Conservation (phyloP, 1,140 invertebrate genomes). For the Drosophila gunungcola region DNA sequence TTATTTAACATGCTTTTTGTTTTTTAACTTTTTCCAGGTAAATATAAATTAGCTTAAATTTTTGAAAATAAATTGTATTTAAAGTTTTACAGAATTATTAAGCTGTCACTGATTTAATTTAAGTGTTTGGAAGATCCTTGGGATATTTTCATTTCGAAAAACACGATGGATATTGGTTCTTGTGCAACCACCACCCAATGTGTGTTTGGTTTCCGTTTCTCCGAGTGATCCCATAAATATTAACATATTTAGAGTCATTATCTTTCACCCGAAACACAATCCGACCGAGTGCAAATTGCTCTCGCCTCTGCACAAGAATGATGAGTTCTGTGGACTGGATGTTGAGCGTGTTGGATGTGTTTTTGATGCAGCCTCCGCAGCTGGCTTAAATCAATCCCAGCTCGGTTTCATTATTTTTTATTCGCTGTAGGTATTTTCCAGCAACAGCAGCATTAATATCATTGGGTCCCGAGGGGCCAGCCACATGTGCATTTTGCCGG, state of each 20-base stretch:
- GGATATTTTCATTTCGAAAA: no score
- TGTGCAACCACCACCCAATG: no score
- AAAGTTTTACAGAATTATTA: no score
- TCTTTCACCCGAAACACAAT: conserved; percentile 30
- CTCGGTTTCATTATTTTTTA: conserved; percentile 14
- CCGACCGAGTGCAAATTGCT: conserved; percentile 26
- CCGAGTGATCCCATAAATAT: conserved; percentile 19
- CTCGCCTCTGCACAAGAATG: conserved; percentile 18
- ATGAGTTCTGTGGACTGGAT: conserved; percentile 2
- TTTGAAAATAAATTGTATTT: no score
- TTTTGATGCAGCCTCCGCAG: conserved; percentile 35
- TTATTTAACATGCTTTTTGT: no score
- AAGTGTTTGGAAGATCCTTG: no score
- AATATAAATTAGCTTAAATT: no score
- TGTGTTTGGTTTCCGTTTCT: not conserved
- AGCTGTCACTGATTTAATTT: no score
- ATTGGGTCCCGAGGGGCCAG: conserved; percentile 21
- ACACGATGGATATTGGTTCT: no score
- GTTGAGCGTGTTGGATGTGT: conserved; percentile 13
- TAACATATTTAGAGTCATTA: conserved; percentile 33
- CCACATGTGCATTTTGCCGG: conserved; percentile 33
- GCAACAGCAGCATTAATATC: conserved; percentile 36
- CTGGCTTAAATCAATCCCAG: conserved; percentile 47
- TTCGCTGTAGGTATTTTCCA: conserved; percentile 8
- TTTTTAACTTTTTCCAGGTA: no score